Base-by-base conservation (phyloP, 2,113 vertebrate species). In the Sylvia atricapilla region DNA sequence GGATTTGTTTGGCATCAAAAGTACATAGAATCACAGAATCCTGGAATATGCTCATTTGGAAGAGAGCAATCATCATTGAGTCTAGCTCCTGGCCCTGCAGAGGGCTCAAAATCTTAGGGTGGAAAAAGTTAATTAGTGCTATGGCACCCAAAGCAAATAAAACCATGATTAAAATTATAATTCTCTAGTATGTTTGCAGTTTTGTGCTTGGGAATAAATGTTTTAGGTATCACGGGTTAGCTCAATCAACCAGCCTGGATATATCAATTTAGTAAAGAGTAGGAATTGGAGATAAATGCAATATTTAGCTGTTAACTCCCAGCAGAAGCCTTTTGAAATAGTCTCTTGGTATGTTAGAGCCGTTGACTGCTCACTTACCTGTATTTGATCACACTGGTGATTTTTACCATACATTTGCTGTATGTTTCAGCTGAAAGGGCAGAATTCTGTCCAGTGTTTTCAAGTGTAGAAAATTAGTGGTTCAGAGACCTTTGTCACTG, bases 171-270 rank as follows among this genome's bases (percentile, higher is more conserved):
- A 31, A 27, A 77, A 60, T 44, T 44, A n/a, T 15, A 18, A 11
- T 85, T 92, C 15, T 46, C 0, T 0, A 41, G 15, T 56, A 16
- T 16, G 6, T 15, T 13, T 56, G n/a, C 6, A 16, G 20, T 68
- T 87, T 73, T 37, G 20, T 84, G 31, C 15, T 87, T 55, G 39
- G 37, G 28, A 77, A 80, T 58, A 62, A 85, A 21, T 9, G 4
- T 43, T 84, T 73, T 62, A 12, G 5, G 25, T 52, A 33, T 37
- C 6, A 8, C 49, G 16, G 18, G 1, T 69, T 67, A 59, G 4
- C 10, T 91, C 9, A 81, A 10, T 20, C 9, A 33, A 81, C 24
- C 7, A 60, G 15, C 2, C 31, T 86, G n/a, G n/a, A 21, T 78
- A 15, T 43, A 62, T 33, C 13, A 33, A 0, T 82, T 80, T 18